Evolutionary conservation across 1,140 invertebrate species (phyloP), one percentile per base, ranked within the genome.

Genomic region (Drosophila virilis): DNA sequence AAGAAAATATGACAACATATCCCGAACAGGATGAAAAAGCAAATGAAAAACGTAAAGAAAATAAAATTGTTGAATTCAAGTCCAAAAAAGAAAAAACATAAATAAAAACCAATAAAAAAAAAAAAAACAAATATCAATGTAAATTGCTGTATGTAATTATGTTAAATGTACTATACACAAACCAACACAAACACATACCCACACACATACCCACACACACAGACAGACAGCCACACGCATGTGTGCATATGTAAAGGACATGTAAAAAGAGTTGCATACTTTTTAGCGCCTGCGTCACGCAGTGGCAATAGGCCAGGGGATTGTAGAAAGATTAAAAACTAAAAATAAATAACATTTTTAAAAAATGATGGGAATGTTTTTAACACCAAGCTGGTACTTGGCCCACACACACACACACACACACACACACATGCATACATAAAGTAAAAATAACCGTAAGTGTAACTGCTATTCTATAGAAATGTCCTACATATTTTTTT

Each of bases 111-210:
- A 13, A 68, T 32, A 59, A 40, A 57, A 59, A 76, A 57, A 59
- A 76, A 42, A 50, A 62, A 75, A 75, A 45, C 42, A 40, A 60
- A 57, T 76, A 67, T 86, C 82, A 59, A 86, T 84, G 81, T 84
- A 84, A 74, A 84, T 83, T 84, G 76, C 72, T 84, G 80, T 84
- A 83, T 83, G 80, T 83, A 83, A 79, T 83, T 75, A 83, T 69
- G 38, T 55, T 71, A 61, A 76, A 65, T 76, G 43, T 72, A 67
- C 57, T 32, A 59, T 78, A 64, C 40, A 28, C 64, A 43, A 40
- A 0, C 38, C 38, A 33, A 62, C 50, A 62, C 42, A 15, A 45
- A 17, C 45, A 61, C 40, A 58, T n/a, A n/a, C n/a, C n/a, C 35
- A 50, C 1, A 35, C 35, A 54, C 40, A 13, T 28, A 58, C 10